These are phyloP conservation scores for Heterohyrax brucei DNA, from an alignment of 2,797 vertebrate species.

Conservation along the genomic window DNA sequence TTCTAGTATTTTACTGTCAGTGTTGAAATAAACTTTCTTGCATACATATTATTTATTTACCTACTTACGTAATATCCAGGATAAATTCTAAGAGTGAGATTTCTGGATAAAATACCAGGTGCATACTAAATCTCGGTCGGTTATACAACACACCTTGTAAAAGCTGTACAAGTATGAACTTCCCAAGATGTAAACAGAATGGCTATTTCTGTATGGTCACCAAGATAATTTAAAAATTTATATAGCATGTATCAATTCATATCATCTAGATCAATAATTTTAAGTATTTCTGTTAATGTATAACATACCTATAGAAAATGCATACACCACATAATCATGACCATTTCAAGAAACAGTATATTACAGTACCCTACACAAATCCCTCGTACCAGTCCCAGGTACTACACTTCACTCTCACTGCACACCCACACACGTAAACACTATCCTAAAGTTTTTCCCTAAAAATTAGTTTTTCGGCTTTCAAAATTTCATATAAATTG, in stretches of 20 bases:
- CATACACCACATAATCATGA: background rate
- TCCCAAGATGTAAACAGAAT: background rate
- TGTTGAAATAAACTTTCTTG: background rate
- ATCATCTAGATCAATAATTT: background rate
- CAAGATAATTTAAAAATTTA: background rate
- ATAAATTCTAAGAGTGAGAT: background rate
- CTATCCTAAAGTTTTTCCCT: background rate
- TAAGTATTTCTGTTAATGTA: background rate
- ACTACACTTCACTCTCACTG: background rate
- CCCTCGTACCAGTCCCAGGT: background rate
- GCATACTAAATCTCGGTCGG: background rate
- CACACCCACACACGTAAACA: background rate
- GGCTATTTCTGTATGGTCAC: background rate
- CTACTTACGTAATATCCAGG: background rate
- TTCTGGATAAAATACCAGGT: slow-evolving; percentile 1
- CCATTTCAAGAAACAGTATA: background rate
- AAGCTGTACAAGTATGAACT: background rate
- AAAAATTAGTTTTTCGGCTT: background rate
- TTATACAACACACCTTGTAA: background rate
- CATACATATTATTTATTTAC: background rate
- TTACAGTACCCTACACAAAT: background rate
- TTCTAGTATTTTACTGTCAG: background rate
- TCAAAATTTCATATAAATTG: background rate
- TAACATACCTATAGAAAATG: background rate
- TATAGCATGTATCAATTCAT: background rate